phyloP scores from a whole-genome alignment of 2,113 vertebrate genomes.

The Elaphurus davidianus region DNA sequence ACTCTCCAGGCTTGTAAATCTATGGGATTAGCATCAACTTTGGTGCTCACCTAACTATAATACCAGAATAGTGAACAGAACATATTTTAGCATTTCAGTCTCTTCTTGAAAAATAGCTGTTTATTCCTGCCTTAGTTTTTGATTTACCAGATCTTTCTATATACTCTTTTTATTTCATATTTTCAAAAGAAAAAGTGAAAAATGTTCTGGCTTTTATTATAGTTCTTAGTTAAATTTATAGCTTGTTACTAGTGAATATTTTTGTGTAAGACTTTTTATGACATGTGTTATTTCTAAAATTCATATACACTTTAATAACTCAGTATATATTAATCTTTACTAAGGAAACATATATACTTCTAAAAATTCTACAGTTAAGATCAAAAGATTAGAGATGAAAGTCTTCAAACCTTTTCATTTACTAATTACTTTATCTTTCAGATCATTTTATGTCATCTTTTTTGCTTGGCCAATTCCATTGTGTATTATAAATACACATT shows the following conservation, averaged over 20 bases:
- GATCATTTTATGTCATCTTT: background rate
- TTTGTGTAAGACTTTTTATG: conserved; percentile 31
- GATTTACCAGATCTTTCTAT: background rate
- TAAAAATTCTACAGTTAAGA: background rate
- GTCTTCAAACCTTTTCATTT: background rate
- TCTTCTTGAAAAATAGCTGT: background rate
- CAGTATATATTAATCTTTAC: background rate
- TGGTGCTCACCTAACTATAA: background rate
- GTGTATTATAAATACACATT: background rate
- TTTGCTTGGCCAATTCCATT: background rate
- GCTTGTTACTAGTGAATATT: background rate
- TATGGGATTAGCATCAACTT: background rate
- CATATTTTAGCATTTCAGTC: conserved; percentile 21
- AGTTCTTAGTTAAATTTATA: conserved; percentile 20
- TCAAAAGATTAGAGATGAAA: background rate
- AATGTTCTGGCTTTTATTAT: background rate
- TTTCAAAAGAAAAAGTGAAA: conserved; percentile 31
- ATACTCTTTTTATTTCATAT: conserved; percentile 1
- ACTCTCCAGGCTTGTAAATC: background rate
- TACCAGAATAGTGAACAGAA: conserved; percentile 14
- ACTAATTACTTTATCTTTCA: conserved; percentile 7
- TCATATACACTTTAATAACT: background rate
- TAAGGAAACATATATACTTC: background rate
- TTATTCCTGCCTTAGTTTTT: conserved; percentile 31
- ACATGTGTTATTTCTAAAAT: conserved; percentile 9